Evolutionary conservation across 92 coral and sea anemone genomes (phyloP), one percentile per base, ranked within the genome.

Genomic region (Bergia puertoricense): DNA sequence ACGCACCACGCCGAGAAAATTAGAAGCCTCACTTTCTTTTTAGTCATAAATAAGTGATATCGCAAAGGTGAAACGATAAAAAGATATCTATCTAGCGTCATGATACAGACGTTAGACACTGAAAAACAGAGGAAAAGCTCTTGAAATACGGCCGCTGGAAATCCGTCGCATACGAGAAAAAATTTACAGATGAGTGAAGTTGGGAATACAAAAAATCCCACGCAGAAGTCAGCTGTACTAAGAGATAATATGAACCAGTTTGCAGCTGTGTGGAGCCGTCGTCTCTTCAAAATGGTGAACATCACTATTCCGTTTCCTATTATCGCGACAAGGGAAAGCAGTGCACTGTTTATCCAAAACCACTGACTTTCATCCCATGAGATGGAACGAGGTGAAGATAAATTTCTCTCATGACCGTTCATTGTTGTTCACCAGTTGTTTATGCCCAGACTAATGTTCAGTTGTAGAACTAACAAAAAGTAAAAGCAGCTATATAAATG

Each of bases 21-120:
- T 72, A 72, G 37, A 22, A 72, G 76, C 42, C 44, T 39, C 15
- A 72, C 44, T 72, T 36, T 72, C 76, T 37, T 72, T 72, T 36
- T 72, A 15, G 76, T 72, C 76, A 72, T 72, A 37, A 72, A 72
- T 39, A 72, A 72, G 76, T 72, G 76, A 37, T 72, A 72, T 72
- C 76, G 36, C 42, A 72, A 2, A 9, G 76, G 76, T 4, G 43
- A 72, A 72, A 36, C 76, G 2, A 72, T 72, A 20, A 72, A 71
- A 13, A 72, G 69, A 22, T 72, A 72, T 72, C 76, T 72, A 72
- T 72, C 76, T 43, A 72, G 18, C 42, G 76, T 72, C 76, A 72
- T 3, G 76, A 72, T 72, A 8, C 76, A 72, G 36, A 72, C 76
- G 14, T 72, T 72, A 37, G 20, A 72, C 44, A 72, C 76, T 72